A percentile compares a stretch with the other conserved stretches of the same genome.
These are phyloP conservation scores for Poeciliopsis prolifica DNA, from an alignment of 2,113 vertebrate genomes.

Conservation along the genomic window DNA sequence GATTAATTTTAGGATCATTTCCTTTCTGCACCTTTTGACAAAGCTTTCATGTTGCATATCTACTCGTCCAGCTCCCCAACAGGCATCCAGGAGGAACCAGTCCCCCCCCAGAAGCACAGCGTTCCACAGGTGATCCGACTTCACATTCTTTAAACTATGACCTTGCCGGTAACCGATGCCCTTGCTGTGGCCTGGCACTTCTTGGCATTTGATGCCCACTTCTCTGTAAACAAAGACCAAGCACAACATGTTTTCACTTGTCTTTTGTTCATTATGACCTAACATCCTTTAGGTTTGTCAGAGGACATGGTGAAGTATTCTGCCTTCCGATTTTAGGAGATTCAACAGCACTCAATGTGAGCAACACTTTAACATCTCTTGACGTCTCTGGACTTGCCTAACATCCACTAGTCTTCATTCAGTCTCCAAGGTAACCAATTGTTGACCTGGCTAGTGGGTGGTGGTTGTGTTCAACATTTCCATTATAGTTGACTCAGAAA, in stretches of 20 bases:
- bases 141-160: conserved; percentile 71
- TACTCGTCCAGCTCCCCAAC: conserved; percentile 84
- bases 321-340: not conserved
- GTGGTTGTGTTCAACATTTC: too few relatives aligned
- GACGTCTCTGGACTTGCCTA: not conserved
- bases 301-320: not conserved
- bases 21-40: conserved; percentile 78
- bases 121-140: conserved; percentile 86
- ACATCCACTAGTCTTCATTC: not conserved
- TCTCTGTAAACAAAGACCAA: conserved; percentile 66
- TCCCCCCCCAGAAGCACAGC: conserved; percentile 74
- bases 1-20: not conserved
- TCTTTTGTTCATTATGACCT: not conserved
- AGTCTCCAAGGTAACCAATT: too few relatives aligned
- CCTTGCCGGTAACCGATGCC: conserved; percentile 73
- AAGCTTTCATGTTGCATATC: conserved; percentile 77
- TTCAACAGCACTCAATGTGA: not conserved
- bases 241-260: not conserved
- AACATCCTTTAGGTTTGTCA: not conserved
- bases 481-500: too few relatives aligned
- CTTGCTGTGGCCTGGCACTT: conserved; percentile 79
- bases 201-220: conserved; percentile 75
- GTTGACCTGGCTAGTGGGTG: too few relatives aligned
- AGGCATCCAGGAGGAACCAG: conserved; percentile 83
- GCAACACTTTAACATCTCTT: not conserved